phyloP scores from a whole-genome alignment of 2,797 vertebrate genomes.

The Clarias platycephalus region DNA sequence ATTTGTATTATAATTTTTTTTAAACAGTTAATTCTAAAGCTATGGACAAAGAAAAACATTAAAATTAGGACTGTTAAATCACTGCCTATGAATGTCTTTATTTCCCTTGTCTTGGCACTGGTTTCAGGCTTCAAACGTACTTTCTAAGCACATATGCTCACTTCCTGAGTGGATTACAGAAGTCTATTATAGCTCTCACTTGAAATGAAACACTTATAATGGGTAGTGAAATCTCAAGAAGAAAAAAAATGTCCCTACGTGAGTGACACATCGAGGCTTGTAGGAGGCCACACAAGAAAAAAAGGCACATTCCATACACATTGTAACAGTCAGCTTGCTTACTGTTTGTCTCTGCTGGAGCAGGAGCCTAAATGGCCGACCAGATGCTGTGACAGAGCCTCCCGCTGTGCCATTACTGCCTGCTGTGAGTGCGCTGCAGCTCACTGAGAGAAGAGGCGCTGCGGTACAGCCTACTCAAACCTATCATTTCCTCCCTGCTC shows the following conservation, averaged over 20 bases:
- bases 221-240: constrained; percentile 9
- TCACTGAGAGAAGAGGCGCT: constrained; percentile 85
- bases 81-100: background rate
- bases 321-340: constrained; percentile 26
- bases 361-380: constrained; percentile 36
- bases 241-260: background rate
- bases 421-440: constrained; percentile 73
- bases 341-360: constrained; percentile 40
- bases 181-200: constrained; percentile 25
- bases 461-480: constrained; percentile 80
- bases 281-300: background rate
- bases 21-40: constrained; percentile 32
- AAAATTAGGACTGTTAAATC: constrained; percentile 32
- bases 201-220: constrained; percentile 31
- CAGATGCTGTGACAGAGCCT: constrained; percentile 40
- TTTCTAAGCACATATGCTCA: background rate
- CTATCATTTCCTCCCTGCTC: constrained; percentile 94
- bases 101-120: background rate
- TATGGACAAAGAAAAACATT: constrained; percentile 19
- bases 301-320: background rate
- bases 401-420: constrained; percentile 71
- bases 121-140: background rate
- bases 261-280: constrained; percentile 3
- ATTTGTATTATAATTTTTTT: constrained; percentile 32
- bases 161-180: constrained; percentile 8